Conservation (phyloP, 1,140 invertebrate genomes). For the Saccostrea glomerata region DNA sequence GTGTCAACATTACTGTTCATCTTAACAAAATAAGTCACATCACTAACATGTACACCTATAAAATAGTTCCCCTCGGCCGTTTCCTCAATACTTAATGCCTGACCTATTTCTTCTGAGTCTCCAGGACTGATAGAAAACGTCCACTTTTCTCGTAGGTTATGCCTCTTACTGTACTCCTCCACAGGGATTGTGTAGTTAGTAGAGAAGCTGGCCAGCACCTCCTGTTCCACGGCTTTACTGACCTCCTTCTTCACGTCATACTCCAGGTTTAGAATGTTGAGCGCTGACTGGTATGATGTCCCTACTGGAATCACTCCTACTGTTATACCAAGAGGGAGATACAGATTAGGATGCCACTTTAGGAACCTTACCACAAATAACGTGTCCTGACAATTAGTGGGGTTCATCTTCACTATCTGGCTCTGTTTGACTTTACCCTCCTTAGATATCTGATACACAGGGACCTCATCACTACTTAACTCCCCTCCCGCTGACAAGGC, state of each 20-base stretch:
- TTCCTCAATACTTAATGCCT: conserved; percentile 89
- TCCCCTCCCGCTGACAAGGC: conserved; percentile 58
- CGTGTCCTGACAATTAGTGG: conserved; percentile 55
- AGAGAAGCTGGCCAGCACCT: conserved; percentile 54
- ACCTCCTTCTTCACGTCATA: conserved; percentile 64
- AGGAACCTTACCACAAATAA: conserved; percentile 75
- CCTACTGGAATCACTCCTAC: conserved; percentile 67
- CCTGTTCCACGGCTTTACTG: conserved; percentile 49
- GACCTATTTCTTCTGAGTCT: conserved; percentile 98
- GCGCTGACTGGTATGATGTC: conserved; percentile 60
- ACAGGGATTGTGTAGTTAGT: conserved; percentile 52
- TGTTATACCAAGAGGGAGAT: conserved; percentile 72
- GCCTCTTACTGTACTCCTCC: conserved; percentile 83
- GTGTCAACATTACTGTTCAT: conserved; percentile 69
- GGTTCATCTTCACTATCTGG: conserved; percentile 67
- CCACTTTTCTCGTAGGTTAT: conserved; percentile 80
- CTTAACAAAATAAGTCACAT: conserved; percentile 74
- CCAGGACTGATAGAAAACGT: conserved; percentile 98
- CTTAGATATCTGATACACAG: conserved; percentile 69
- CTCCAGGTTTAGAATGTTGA: conserved; percentile 68
- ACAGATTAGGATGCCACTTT: conserved; percentile 67
- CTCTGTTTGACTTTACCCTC: conserved; percentile 62
- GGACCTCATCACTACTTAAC: conserved; percentile 49
- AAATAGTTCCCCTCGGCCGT: conserved; percentile 64
- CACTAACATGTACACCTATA: conserved; percentile 75